Evolutionary conservation across 2,113 vertebrate genomes (phyloP), one percentile per base, ranked within the genome.

Genomic region (Oreochromis aureus): DNA sequence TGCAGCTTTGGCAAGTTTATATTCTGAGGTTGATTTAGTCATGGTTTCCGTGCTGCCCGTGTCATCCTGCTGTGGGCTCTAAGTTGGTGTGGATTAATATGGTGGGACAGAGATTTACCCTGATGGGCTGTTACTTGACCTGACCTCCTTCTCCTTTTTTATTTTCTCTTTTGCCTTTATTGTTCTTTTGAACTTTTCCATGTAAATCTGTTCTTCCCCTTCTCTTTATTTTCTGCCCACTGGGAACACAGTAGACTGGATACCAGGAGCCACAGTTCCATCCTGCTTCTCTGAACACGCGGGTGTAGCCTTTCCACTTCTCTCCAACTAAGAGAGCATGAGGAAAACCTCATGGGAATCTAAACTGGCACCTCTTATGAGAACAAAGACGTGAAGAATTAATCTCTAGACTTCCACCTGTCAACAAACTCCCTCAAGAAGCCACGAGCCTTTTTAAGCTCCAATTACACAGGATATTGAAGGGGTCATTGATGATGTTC

Each of bases 11-110:
- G 89, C 66, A 55, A 59, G 76, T 83, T 87, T 83, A 88, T 61
- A 76, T 90, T 87, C 44, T 83, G 82, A 66, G 2, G 51, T 76
- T 66, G 83, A 66, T 88, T 85, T 80, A 84, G 39, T 83, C 48
- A 16, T 10, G 53, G 30, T 83, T 59, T 61, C 32, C 3, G 13
- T 41, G 69, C 44, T 36, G 83, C 53, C 39, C 46, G 44, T 66
- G 54, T 86, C 54, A 19, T 58, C 44, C 56, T 73, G 82, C 81
- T 7, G 39, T 39, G 55, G 78, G 84, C 82, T 89, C 53, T 59
- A 63, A 81, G 5, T 90, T 89, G 90, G 91, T 81, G 82, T 55
- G 78, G 80, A 92, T 91, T 86, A 85, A 81, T 93, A 88, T 73
- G 46, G 53, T 5, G 4, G 61, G 79, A 87, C 85, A 61, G 32